Evolutionary conservation across 2,888 invertebrate genomes (phyloP).

Genomic region (Chironomus riparius): DNA sequence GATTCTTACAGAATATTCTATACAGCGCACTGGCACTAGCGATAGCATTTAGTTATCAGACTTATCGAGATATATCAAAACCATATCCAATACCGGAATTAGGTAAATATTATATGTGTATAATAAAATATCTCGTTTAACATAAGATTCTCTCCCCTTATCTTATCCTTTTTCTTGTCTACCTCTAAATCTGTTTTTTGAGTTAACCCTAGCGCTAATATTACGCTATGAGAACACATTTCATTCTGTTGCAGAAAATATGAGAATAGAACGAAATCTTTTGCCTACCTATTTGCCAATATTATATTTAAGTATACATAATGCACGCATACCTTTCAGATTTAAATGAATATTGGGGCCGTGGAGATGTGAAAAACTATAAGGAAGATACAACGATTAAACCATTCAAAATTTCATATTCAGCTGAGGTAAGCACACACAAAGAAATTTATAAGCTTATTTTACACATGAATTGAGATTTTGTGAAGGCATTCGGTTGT

Average conservation of each 20-base stretch:
- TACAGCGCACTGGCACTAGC: neutral
- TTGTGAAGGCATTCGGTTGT: no score
- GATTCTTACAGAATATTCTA: neutral
- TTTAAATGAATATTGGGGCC: slow-evolving; percentile 39
- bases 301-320: neutral
- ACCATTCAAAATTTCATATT: slow-evolving; percentile 27
- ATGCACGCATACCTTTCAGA: slow-evolving; percentile 29
- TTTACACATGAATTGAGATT: no score
- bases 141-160: neutral
- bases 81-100: slow-evolving; percentile 36
- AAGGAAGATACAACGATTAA: slow-evolving; percentile 36
- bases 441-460: neutral
- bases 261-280: neutral
- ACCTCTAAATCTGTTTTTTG: neutral
- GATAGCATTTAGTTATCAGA: slow-evolving; percentile 35
- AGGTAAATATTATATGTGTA: neutral
- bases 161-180: no score
- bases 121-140: neutral
- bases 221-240: neutral
- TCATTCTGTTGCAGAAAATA: neutral
- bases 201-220: neutral
- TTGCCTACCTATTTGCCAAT: neutral
- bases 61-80: slow-evolving; percentile 34
- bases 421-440: slow-evolving; percentile 28
- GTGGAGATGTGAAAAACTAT: slow-evolving; percentile 34